A percentile compares a stretch with the other conserved stretches of the same genome.
Conservation (phyloP, 2,797 vertebrate genomes). For the Alosa sapidissima region DNA sequence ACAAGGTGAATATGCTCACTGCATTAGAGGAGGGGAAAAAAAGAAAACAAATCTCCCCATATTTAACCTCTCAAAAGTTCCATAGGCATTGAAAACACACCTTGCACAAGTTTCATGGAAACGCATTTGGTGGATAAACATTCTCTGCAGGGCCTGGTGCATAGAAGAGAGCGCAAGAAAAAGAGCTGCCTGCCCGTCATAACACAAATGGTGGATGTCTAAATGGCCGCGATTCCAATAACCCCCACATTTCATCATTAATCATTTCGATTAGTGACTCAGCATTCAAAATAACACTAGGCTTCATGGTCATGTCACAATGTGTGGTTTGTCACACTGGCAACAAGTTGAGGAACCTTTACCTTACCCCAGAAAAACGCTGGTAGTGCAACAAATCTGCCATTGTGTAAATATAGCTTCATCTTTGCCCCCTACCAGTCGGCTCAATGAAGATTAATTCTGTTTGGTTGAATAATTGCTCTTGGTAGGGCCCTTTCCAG, state of each 20-base stretch:
- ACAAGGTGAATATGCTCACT: slow-evolving; percentile 47
- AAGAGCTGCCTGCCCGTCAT: slow-evolving; percentile 39
- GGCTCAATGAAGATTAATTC: slow-evolving; percentile 47
- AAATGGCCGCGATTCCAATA: slow-evolving; percentile 30
- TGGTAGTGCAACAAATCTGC: slow-evolving; percentile 22
- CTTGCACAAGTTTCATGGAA: slow-evolving; percentile 28
- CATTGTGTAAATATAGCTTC: slow-evolving; percentile 41
- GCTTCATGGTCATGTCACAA: slow-evolving; percentile 40
- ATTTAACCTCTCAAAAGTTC: slow-evolving; percentile 4
- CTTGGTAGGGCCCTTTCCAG: slow-evolving; percentile 34
- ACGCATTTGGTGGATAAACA: slow-evolving; percentile 28
- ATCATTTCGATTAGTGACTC: slow-evolving; percentile 41
- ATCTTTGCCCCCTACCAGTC: slow-evolving; percentile 26
- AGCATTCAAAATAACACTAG: slow-evolving; percentile 40
- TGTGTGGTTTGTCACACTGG: slow-evolving; percentile 27
- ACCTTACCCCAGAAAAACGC: slow-evolving; percentile 29
- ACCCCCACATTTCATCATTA: slow-evolving; percentile 38
- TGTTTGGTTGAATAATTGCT: slow-evolving; percentile 51
- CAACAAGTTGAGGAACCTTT: slow-evolving; percentile 32
- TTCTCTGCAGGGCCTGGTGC: slow-evolving; percentile 11
- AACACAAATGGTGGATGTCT: slow-evolving; percentile 36
- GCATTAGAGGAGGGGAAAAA: slow-evolving; percentile 9
- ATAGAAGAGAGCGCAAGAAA: slow-evolving; percentile 6
- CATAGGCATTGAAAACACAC: not conserved
- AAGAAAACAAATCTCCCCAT: slow-evolving; percentile 6